A percentile compares a stretch with the other conserved stretches of the same genome.
phyloP scores from a whole-genome alignment of 2,888 invertebrate species.

The Volucella zonaria region DNA sequence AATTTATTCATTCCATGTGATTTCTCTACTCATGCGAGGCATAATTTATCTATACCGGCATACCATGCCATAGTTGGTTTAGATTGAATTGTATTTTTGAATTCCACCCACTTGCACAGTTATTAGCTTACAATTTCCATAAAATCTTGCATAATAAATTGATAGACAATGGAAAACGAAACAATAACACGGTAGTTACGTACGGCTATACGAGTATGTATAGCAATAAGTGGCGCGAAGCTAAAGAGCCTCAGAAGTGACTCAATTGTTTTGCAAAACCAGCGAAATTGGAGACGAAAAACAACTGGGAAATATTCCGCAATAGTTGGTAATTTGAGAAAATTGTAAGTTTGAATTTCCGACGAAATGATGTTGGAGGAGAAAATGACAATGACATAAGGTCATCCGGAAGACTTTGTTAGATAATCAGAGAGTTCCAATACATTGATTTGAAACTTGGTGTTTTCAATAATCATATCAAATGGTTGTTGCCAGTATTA shows the following conservation, averaged over 20 bases:
- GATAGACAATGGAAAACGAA: constrained; percentile 26
- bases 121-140: constrained; percentile 21
- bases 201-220: neutral
- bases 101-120: constrained; percentile 25
- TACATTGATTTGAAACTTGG: too few relatives aligned
- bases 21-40: neutral
- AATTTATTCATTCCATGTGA: neutral
- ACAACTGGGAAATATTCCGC: too few relatives aligned
- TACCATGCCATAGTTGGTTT: neutral
- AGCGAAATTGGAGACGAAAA: too few relatives aligned
- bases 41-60: neutral
- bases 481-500: too few relatives aligned
- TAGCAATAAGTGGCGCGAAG: neutral
- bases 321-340: too few relatives aligned
- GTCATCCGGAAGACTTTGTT: too few relatives aligned
- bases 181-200: constrained; percentile 21
- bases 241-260: neutral
- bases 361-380: too few relatives aligned
- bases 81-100: constrained; percentile 17
- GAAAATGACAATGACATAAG: too few relatives aligned
- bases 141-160: constrained; percentile 31
- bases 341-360: too few relatives aligned
- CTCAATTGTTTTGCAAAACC: neutral
- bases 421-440: too few relatives aligned
- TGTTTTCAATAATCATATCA: too few relatives aligned